Evolutionary conservation across 2,113 vertebrate species (phyloP), one percentile per base, ranked within the genome.

Genomic region (Pionites leucogaster): DNA sequence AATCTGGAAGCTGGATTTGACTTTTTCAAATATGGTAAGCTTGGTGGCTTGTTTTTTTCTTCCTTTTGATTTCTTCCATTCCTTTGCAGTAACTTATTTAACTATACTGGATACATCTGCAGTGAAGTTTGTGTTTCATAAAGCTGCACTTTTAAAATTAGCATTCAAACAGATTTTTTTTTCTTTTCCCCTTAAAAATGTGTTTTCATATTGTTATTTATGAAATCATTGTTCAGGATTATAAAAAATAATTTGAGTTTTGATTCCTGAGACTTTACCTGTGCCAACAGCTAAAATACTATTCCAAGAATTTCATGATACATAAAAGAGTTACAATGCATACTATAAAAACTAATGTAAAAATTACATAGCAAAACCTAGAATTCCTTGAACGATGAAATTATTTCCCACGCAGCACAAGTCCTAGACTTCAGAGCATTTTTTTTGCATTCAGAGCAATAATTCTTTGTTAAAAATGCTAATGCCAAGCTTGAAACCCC

Each of bases 1-100:
- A 87, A 99, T 99, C 84, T 99, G 99, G 99, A 99, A 99, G 94
- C 97, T 99, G 93, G 99, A 99, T 93, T 98, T 99, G 57, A 99
- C 99, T 25, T 99, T 99, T 97, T 98, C 98, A 84, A 98, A 99
- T 96, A 98, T 95, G 19, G 99, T 99, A 97, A 98, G 98, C 98
- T 91, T 59, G 42, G 33, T 35, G 13, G 22, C 22, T 59, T n/a
- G 13, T n/a, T 60, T 92, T 95, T 72, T 71, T 74, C 52, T 88
- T 55, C 31, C 14, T 68, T 80, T 22, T 46, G 8, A 46, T 65
- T 70, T 86, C 39, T 82, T 55, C 22, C 37, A 7, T 76, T 81
- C 24, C 28, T 52, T 79, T 70, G 28, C 29, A 64, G 15, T 83
- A 69, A 29, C 11, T 77, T 92, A 18, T 10, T 44, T 64, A 86